Evolutionary conservation across 1,140 invertebrate species (phyloP).

Genomic region (Contarinia nasturtii): DNA sequence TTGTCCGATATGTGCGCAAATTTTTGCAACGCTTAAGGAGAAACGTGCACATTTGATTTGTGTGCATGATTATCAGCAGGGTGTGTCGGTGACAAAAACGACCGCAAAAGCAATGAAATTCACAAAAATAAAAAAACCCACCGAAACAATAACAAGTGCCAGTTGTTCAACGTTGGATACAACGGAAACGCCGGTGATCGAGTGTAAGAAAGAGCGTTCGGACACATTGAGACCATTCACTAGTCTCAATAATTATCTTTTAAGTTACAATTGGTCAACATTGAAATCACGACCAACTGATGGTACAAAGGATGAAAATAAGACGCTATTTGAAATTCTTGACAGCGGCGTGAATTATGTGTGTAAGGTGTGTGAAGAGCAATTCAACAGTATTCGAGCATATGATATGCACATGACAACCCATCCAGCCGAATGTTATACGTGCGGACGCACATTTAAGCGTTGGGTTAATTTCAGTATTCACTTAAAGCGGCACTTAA

Average conservation of each 20-base stretch:
- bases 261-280: background rate
- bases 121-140: background rate
- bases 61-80: background rate
- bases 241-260: background rate
- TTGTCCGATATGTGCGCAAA: slow-evolving; percentile 2
- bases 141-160: background rate
- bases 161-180: background rate
- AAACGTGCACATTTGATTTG: background rate
- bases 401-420: slow-evolving; percentile 52
- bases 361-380: slow-evolving; percentile 34
- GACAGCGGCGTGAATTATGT: slow-evolving; percentile 3
- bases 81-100: background rate
- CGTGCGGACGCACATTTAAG: slow-evolving; percentile 60
- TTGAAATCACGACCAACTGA: background rate
- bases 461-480: slow-evolving; percentile 48
- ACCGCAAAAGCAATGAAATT: background rate
- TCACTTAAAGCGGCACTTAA: slow-evolving; percentile 57
- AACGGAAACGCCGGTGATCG: too few relatives aligned
- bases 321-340: background rate
- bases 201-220: background rate
- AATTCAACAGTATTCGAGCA: slow-evolving; percentile 22
- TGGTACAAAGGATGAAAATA: background rate
- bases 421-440: slow-evolving; percentile 58
- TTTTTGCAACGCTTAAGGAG: slow-evolving; percentile 1
- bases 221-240: too few relatives aligned